Percentiles rank a stretch among this genome's conserved stretches.
Evolutionary conservation across 2,113 vertebrate species (phyloP).

Genomic region (Bubo bubo): DNA sequence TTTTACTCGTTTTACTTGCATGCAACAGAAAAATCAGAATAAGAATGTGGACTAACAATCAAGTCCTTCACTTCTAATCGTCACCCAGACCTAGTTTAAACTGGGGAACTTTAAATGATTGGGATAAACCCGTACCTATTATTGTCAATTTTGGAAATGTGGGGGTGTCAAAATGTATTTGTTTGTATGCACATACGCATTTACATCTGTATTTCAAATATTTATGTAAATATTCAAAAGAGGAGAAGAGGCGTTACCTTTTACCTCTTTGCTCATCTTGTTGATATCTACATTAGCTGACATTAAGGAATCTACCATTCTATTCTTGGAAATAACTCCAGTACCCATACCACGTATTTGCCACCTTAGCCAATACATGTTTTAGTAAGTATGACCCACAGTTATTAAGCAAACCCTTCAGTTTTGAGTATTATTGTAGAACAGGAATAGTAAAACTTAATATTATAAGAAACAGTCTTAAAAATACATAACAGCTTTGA

Average conservation of each 20-base stretch:
- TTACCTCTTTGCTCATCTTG: slow-evolving; percentile 86
- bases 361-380: neutral
- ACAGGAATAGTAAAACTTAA: neutral
- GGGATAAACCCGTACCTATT: neutral
- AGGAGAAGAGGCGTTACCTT: slow-evolving; percentile 76
- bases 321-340: neutral
- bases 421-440: neutral
- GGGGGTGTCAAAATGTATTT: neutral
- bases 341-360: neutral
- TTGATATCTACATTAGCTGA: slow-evolving; percentile 83
- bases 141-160: neutral
- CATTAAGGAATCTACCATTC: slow-evolving; percentile 67
- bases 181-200: neutral
- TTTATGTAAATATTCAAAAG: neutral
- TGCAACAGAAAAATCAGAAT: neutral
- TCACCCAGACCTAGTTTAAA: neutral
- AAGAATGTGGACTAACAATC: neutral
- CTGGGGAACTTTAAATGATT: neutral
- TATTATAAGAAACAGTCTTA: neutral
- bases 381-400: neutral
- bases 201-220: neutral
- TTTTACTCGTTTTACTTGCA: neutral
- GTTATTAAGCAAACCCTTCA: neutral
- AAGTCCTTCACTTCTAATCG: neutral
- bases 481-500: neutral